These are phyloP conservation scores for Hylaeus anthracinus DNA, from an alignment of 1,140 invertebrate genomes.

Conservation along the genomic window DNA sequence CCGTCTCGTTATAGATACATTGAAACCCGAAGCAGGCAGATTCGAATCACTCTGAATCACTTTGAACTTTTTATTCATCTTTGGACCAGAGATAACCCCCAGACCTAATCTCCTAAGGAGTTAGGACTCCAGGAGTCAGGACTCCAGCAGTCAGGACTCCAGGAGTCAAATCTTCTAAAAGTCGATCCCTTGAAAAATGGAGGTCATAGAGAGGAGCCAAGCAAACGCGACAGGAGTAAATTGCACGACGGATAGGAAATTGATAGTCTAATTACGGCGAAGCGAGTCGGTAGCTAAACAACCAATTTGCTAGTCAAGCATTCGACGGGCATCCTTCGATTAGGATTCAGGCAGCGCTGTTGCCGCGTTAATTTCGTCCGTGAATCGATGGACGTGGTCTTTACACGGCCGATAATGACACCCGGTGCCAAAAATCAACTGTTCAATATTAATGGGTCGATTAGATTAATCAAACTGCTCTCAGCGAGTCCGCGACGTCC, in stretches of 20 bases:
- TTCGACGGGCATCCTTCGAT: constrained; percentile 54
- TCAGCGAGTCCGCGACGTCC: constrained; percentile 2
- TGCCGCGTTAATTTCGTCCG: constrained; percentile 66
- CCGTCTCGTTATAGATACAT: no score
- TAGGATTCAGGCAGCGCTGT: constrained; percentile 67
- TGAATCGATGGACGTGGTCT: constrained; percentile 49
- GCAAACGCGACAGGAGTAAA: constrained; percentile 32
- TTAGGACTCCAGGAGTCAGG: no score
- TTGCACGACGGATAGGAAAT: constrained; percentile 63
- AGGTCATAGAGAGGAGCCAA: background rate
- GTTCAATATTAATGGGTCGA: constrained; percentile 74
- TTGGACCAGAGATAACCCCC: no score
- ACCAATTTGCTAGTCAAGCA: constrained; percentile 57
- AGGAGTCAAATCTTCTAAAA: constrained; percentile 3
- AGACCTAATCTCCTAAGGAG: no score
- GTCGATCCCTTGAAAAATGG: background rate
- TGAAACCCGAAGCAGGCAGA: no score
- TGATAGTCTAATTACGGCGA: constrained; percentile 64
- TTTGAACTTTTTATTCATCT: no score
- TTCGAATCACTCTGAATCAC: no score
- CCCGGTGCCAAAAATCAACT: constrained; percentile 71
- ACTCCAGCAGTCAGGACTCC: no score
- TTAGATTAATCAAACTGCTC: constrained; percentile 71
- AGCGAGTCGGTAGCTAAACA: constrained; percentile 56
- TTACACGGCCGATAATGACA: constrained; percentile 69